Conservation (phyloP, 2,888 invertebrate species). For the Amiota communis region DNA sequence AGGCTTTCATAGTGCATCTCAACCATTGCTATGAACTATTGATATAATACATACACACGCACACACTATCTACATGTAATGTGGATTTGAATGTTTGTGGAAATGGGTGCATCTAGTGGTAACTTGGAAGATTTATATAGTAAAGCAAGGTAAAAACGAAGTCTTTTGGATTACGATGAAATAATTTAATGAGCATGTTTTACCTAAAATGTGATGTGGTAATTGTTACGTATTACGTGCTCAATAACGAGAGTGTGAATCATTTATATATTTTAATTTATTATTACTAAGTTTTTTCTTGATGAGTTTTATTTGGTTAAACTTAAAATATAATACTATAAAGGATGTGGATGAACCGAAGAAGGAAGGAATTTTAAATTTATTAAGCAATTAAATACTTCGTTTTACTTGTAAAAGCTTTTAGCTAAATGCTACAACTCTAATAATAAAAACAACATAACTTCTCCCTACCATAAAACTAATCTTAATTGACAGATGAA, state of each 20-base stretch:
- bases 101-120: conserved; percentile 27
- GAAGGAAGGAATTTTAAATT: too few relatives aligned
- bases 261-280: too few relatives aligned
- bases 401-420: neutral
- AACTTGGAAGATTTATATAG: conserved; percentile 31
- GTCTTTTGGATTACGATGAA: conserved; percentile 54
- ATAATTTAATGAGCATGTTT: conserved; percentile 67
- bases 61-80: neutral
- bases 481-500: conserved; percentile 71
- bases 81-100: neutral
- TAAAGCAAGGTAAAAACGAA: conserved; percentile 41
- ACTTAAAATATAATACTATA: too few relatives aligned
- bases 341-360: too few relatives aligned
- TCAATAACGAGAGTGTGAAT: conserved; percentile 40
- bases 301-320: too few relatives aligned
- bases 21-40: neutral
- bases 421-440: conserved; percentile 41
- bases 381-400: too few relatives aligned
- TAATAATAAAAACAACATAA: conserved; percentile 36
- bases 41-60: conserved; percentile 40
- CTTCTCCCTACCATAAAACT: conserved; percentile 67
- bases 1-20: neutral
- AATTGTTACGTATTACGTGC: conserved; percentile 67
- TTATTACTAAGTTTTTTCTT: too few relatives aligned
- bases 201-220: conserved; percentile 65